Evolutionary conservation across 2,888 invertebrate species (phyloP).

Genomic region (Lithosia quadra): DNA sequence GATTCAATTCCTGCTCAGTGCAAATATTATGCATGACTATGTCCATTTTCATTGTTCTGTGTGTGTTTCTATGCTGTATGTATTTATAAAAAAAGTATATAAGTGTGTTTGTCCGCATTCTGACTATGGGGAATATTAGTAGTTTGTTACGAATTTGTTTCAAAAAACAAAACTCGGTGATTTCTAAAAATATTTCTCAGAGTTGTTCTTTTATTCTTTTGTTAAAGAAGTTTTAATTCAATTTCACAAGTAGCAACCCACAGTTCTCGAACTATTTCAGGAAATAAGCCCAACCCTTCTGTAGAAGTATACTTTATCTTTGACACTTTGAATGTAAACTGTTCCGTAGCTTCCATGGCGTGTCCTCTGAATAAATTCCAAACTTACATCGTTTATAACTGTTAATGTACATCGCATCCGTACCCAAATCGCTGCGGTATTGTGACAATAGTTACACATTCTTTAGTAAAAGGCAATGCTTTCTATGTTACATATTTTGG

Average conservation of each 20-base stretch:
- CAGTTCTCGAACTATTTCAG: slow-evolving; percentile 22
- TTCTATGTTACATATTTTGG: not conserved
- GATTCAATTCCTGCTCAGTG: too few relatives aligned
- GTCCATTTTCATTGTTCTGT: too few relatives aligned
- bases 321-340: slow-evolving; percentile 45
- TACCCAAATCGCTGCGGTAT: slow-evolving; percentile 46
- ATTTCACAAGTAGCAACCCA: slow-evolving; percentile 13
- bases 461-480: slow-evolving; percentile 1
- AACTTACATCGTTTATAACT: slow-evolving; percentile 51
- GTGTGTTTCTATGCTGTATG: too few relatives aligned
- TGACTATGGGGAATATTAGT: too few relatives aligned
- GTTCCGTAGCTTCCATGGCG: slow-evolving; percentile 36
- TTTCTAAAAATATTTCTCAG: too few relatives aligned
- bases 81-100: too few relatives aligned
- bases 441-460: slow-evolving; percentile 41
- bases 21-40: too few relatives aligned
- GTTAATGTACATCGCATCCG: slow-evolving; percentile 52
- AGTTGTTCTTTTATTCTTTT: not conserved
- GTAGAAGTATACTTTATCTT: slow-evolving; percentile 40
- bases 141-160: too few relatives aligned
- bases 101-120: too few relatives aligned
- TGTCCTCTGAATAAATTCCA: slow-evolving; percentile 47
- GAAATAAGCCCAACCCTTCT: slow-evolving; percentile 37
- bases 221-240: not conserved
- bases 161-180: too few relatives aligned